Evolutionary conservation across 2,113 vertebrate genomes (phyloP), one percentile per base, ranked within the genome.

Genomic region (Bagarius yarrelli): DNA sequence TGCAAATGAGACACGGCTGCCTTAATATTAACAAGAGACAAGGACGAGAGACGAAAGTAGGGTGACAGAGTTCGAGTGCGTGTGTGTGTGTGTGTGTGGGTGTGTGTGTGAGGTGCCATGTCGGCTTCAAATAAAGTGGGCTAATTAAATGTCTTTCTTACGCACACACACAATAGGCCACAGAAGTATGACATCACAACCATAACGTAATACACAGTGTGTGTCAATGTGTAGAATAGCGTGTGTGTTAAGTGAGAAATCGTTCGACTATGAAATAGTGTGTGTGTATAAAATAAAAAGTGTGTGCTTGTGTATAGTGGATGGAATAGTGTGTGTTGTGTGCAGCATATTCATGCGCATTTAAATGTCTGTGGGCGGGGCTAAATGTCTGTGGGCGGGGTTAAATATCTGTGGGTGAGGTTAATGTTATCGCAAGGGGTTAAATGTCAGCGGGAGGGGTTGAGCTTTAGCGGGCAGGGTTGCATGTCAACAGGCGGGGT

Each of bases 141-240:
- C 74, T 81, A 83, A 83, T 89, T 91, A 89, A 85, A 88, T 85
- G 86, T n/a, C n/a, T n/a, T n/a, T n/a, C n/a, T n/a, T 82, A 81
- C 85, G 85, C 87, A 87, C 81, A 76, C 76, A 88, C 78, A 77
- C 52, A 40, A 91, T 90, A 89, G 84, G 84, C 84, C 86, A 87
- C 90, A 90, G 89, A 91, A 85, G 80, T 87, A 91, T 92, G 89
- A 92, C 89, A 91, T 92, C 91, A 92, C 83, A 81, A 88, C 90
- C 90, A 90, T 93, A 91, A 91, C 88, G 88, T 91, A 92, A 91
- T 91, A 90, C 87, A 90, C 88, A 87, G 83, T 86, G 82, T 88
- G 88, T 87, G 86, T 88, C 85, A 79, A 83, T 79, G 69, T 86
- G 78, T 81, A n/a, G n/a, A n/a, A n/a, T n/a, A n/a, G 79, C 30